Evolutionary conservation across 2,113 vertebrate species (phyloP).

Genomic region (Pelodiscus sinensis): DNA sequence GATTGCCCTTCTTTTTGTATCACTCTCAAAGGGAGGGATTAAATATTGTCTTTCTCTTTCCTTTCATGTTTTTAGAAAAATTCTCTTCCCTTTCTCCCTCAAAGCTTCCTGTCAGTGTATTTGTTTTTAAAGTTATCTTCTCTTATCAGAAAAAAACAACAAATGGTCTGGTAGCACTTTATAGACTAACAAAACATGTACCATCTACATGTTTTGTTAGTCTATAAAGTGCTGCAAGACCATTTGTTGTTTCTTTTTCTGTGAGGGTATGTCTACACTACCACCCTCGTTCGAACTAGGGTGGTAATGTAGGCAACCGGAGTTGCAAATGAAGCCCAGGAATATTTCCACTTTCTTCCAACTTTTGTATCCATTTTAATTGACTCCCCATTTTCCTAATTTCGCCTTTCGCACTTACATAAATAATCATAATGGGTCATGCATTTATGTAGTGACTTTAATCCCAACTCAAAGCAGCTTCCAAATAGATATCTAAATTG

Average conservation of each 20-base stretch:
- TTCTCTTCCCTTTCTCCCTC: not conserved
- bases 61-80: not conserved
- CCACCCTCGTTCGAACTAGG: no score
- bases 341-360: not conserved
- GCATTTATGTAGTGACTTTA: not conserved
- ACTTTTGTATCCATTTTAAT: not conserved
- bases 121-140: not conserved
- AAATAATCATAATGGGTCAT: not conserved
- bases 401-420: rapidly evolving
- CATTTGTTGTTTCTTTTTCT: no score
- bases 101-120: not conserved
- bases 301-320: no score
- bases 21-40: not conserved
- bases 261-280: no score
- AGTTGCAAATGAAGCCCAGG: no score
- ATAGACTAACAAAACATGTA: no score
- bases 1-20: not conserved
- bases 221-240: no score
- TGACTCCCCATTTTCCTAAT: slow-evolving; percentile 10
- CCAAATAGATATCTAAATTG: not conserved
- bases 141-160: not conserved
- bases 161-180: no score
- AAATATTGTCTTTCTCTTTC: slow-evolving; percentile 19
- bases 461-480: not conserved
- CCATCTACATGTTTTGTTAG: no score